Base-by-base conservation (phyloP, 2,888 invertebrate species). In the Pomacea canaliculata region DNA sequence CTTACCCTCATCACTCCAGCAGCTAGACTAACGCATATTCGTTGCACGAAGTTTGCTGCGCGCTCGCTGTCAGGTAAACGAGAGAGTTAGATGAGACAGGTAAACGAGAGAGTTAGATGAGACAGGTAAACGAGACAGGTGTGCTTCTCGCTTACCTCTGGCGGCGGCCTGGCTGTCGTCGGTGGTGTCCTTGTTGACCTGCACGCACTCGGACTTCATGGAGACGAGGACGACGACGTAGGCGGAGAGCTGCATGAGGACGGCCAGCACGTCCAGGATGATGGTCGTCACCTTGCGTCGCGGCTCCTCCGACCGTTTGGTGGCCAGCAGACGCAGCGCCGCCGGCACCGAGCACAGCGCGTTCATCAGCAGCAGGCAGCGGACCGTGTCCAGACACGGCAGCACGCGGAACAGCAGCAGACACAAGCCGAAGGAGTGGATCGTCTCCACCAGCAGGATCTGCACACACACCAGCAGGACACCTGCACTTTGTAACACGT, bases 321-420 rank as follows among this genome's bases (percentile, higher is more conserved):
- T 87, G n/a, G 87, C 82, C 63, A 86, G 78, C 49, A 88, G 82
- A 77, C 80, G 63, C 70, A 86, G 83, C 65, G 87, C 75, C 60
- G 85, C 84, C 19, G 88, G 88, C n/a, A 87, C 76, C 37, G 85
- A 80, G 76, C 86, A 85, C 48, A 86, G 74, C 12, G 86, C 83
- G 72, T 85, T 85, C 88, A 88, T 87, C 23, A 88, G 80, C 37
- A 88, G 78, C 27, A 87, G 80, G 37, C 84, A 85, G 13, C 88
- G 81, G 12, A 88, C 85, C 18, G 86, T 84, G 81, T 88, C 88
- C 78, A 87, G 83, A 65, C 84, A 83, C 1, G 88, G 88, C 63
- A 88, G 78, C 13, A 88, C 88, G 27, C 85, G 82, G 79, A 87
- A 87, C 71, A 88, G 80, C 56, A 88, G 83, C 76, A 88, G 81